These are phyloP conservation scores for Alcedo atthis DNA, from an alignment of 2,797 vertebrate genomes.

Conservation along the genomic window DNA sequence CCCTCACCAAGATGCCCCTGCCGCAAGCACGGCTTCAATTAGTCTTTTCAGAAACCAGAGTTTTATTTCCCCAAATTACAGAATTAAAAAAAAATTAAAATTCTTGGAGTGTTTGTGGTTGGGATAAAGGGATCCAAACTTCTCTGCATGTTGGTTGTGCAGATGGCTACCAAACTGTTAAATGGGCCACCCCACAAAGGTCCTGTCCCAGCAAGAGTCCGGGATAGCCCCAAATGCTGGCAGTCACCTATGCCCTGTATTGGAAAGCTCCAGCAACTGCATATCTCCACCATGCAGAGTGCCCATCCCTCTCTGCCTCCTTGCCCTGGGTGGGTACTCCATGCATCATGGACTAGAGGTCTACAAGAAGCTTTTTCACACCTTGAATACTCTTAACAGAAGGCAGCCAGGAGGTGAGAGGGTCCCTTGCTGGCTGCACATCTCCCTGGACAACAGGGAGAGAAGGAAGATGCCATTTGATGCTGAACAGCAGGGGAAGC, in stretches of 20 bases:
- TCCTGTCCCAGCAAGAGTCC: not conserved
- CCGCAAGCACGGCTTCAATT: constrained; percentile 80
- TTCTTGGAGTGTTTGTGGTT: constrained; percentile 72
- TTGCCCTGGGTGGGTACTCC: not conserved
- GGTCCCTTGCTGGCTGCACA: not conserved
- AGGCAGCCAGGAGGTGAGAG: not conserved
- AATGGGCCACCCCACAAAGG: constrained; percentile 32
- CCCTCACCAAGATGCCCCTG: constrained; percentile 73
- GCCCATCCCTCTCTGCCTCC: not conserved
- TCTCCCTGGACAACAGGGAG: not conserved
- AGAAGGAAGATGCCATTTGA: not conserved
- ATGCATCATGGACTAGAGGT: not conserved
- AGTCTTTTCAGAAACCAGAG: constrained; percentile 71
- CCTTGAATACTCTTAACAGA: not conserved
- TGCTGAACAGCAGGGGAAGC: constrained; percentile 5
- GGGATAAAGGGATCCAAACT: constrained; percentile 64
- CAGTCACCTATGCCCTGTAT: not conserved
- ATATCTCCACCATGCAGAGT: not conserved
- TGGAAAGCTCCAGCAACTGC: not conserved
- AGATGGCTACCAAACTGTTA: constrained; percentile 71
- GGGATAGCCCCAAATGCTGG: not conserved
- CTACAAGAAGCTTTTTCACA: not conserved
- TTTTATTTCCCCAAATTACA: constrained; percentile 77
- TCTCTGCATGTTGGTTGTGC: constrained; percentile 28
- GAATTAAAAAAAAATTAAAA: constrained; percentile 78